Base-by-base conservation (phyloP, 2,797 vertebrate species). In the Acanthurus leucopareius region DNA sequence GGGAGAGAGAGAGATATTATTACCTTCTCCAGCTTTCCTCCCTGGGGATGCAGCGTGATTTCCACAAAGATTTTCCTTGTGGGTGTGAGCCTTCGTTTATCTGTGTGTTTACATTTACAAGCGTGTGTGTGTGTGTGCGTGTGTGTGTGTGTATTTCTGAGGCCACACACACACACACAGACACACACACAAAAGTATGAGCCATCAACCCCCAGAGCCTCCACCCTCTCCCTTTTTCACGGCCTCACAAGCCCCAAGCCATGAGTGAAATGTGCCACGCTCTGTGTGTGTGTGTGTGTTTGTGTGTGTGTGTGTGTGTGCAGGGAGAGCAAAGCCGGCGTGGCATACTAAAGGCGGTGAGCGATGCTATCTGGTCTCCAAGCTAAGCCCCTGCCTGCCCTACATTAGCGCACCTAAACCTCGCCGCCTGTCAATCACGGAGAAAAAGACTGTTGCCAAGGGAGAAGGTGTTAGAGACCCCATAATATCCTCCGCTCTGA, bases 401-500 rank as follows among this genome's bases (percentile, higher is more conserved):
- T 93, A 92, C 90, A 94, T 94, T 94, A 95, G 89, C 85, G 90
- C 90, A 89, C 88, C 93, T 89, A 93, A 93, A 92, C 88, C 89
- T 88, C 82, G 54, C 77, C 69, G 83, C 79, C 93, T 94, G 94
- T 94, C 94, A 95, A 89, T 95, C 94, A 94, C 25, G 1, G 35
- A 13, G 69, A 87, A 80, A 91, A 87, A 86, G 87, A 84, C 83
- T 87, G 89, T 90, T 88, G 89, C 89, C 81, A 81, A 86, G 87
- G 87, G 89, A 91, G 80, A 89, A 69, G 88, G 86, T 87, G 88
- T 90, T 89, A 86, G 79, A 84, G 83, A 88, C 70, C 81, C 86
- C 87, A 85, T 91, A 90, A 93, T 91, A 93, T 86, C 88, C 90
- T 79, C 80, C 10, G 64, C 88, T 92, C 91, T 91, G 84, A 91